phyloP scores from a whole-genome alignment of 2,113 vertebrate species.

The Caracal caracal region DNA sequence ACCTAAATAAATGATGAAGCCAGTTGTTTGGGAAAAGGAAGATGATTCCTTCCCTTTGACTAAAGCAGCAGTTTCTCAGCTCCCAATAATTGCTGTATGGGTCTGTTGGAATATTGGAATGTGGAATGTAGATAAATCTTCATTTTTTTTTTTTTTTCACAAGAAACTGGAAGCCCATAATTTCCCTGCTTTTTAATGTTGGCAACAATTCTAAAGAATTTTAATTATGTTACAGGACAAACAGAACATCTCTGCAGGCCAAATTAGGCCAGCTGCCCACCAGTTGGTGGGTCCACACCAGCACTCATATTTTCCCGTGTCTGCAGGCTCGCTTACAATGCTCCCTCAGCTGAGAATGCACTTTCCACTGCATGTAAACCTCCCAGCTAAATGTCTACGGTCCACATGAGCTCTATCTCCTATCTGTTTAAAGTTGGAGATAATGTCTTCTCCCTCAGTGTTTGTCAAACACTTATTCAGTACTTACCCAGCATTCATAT shows the following conservation, averaged over 20 bases:
- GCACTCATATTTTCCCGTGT: background rate
- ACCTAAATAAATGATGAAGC: background rate
- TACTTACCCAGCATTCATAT: background rate
- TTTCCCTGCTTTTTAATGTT: background rate
- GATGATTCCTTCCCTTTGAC: background rate
- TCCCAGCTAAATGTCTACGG: background rate
- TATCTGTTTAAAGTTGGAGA: background rate
- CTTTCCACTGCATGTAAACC: background rate
- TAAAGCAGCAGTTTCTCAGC: background rate
- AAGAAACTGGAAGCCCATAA: background rate
- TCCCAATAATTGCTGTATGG: background rate
- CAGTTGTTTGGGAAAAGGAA: background rate
- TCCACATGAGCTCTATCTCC: background rate
- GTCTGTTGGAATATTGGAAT: background rate
- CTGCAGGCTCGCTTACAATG: background rate
- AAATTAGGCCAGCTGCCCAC: background rate
- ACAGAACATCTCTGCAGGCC: background rate
- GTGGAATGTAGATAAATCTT: background rate
- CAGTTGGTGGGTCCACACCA: background rate
- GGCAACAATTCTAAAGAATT: background rate
- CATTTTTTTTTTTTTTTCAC: background rate
- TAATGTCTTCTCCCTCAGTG: background rate
- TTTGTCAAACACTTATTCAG: background rate
- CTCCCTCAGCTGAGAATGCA: background rate
- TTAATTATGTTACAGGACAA: background rate